Percentiles rank a stretch among this genome's conserved stretches.
phyloP scores from a whole-genome alignment of 2,888 invertebrate species.

The Synergus laeviventris region DNA sequence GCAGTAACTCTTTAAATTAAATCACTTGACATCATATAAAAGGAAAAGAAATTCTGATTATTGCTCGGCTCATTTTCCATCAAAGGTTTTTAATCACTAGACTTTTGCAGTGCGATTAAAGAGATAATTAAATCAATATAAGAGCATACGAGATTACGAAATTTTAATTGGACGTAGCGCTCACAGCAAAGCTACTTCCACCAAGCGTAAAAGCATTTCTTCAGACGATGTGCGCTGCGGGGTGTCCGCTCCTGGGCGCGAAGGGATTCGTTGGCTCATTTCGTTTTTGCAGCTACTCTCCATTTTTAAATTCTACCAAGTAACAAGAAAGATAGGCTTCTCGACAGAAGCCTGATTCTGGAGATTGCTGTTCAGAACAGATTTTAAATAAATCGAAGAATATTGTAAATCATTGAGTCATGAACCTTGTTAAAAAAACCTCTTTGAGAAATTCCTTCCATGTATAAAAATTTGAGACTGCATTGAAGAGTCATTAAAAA shows the following conservation, averaged over 20 bases:
- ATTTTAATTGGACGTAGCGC: slow-evolving; percentile 64
- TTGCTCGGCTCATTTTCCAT: background rate
- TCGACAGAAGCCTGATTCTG: background rate
- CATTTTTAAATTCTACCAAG: slow-evolving; percentile 1
- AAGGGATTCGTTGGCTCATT: slow-evolving; percentile 25
- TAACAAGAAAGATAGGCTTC: slow-evolving; percentile 3
- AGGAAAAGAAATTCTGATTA: background rate
- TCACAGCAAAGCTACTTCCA: slow-evolving; percentile 36
- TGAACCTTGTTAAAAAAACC: background rate
- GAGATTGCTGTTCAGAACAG: background rate
- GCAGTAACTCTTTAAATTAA: background rate
- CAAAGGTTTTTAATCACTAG: background rate
- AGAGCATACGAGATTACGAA: slow-evolving; percentile 50
- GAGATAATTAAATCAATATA: slow-evolving; percentile 67
- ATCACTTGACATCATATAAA: background rate
- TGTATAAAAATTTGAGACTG: background rate
- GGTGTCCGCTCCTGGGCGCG: slow-evolving; percentile 45
- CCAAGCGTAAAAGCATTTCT: slow-evolving; percentile 49
- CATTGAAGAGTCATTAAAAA: background rate
- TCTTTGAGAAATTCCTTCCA: background rate
- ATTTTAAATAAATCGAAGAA: background rate
- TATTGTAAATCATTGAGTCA: background rate
- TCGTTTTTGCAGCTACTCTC: slow-evolving; percentile 14
- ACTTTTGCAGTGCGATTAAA: slow-evolving; percentile 46
- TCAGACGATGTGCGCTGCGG: slow-evolving; percentile 44